Evolutionary conservation across 1,140 invertebrate species (phyloP).

Genomic region (Diabrotica virgifera): DNA sequence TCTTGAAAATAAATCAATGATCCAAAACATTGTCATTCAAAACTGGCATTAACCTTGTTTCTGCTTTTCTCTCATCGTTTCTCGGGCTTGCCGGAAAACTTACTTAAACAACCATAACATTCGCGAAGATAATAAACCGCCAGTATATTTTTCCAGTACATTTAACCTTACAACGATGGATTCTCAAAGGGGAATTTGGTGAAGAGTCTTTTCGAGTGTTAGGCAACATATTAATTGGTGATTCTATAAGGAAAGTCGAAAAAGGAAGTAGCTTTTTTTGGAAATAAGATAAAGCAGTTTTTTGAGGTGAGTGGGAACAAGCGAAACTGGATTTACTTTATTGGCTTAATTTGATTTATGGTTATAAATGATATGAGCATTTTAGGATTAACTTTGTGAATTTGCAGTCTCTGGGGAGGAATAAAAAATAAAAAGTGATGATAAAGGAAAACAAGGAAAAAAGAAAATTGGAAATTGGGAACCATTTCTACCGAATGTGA

Average conservation of each 20-base stretch:
- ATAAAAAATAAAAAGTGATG: too few relatives aligned
- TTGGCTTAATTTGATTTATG: slow-evolving; percentile 1
- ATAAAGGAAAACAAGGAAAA: too few relatives aligned
- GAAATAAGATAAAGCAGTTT: not conserved
- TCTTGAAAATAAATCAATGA: slow-evolving; percentile 5
- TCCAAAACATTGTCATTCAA: slow-evolving; percentile 1
- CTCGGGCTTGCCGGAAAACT: slow-evolving; percentile 1
- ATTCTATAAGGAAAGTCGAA: not conserved
- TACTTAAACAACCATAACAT: not conserved
- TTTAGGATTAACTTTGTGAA: not conserved
- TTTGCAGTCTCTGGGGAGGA: not conserved
- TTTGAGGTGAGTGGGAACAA: not conserved
- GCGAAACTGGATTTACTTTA: not conserved
- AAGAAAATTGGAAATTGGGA: too few relatives aligned
- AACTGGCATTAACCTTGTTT: not conserved
- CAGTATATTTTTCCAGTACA: not conserved
- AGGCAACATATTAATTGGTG: not conserved
- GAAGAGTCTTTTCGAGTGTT: not conserved
- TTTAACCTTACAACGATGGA: not conserved
- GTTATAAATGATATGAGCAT: not conserved
- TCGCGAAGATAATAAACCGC: not conserved
- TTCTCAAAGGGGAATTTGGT: not conserved
- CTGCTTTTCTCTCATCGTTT: not conserved
- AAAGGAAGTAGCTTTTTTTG: slow-evolving; percentile 1
- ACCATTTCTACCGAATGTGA: too few relatives aligned